These are phyloP conservation scores for Agrypnia vestita DNA, from an alignment of 1,140 invertebrate genomes.

Conservation along the genomic window DNA sequence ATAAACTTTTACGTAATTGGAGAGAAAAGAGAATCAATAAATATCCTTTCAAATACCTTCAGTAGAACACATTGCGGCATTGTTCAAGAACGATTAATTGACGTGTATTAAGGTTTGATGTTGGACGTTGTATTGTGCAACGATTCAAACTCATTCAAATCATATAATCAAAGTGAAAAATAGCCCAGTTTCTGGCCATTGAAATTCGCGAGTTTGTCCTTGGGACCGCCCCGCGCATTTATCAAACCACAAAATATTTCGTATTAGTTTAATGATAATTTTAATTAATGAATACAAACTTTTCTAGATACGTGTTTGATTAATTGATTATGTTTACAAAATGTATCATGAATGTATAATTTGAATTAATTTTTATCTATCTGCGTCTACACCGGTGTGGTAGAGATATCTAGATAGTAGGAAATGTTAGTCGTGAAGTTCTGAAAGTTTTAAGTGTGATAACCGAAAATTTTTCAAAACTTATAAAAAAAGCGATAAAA, in stretches of 20 bases:
- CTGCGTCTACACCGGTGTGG: too few relatives aligned
- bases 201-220: conserved; percentile 15
- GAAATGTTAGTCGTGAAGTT: too few relatives aligned
- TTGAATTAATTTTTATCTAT: too few relatives aligned
- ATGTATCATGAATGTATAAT: too few relatives aligned
- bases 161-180: background rate
- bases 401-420: too few relatives aligned
- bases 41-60: conserved; percentile 25
- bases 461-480: too few relatives aligned
- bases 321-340: background rate
- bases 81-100: conserved; percentile 15
- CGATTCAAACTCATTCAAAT: background rate
- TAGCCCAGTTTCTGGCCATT: background rate
- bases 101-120: conserved; percentile 22
- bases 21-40: conserved; percentile 13
- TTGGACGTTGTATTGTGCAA: background rate
- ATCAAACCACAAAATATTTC: background rate
- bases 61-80: conserved; percentile 17
- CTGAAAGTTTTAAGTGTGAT: too few relatives aligned
- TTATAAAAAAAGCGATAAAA: too few relatives aligned
- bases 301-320: background rate
- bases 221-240: background rate
- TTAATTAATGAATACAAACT: background rate
- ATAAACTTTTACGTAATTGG: background rate
- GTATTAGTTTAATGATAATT: background rate